phyloP scores from a whole-genome alignment of 2,797 vertebrate genomes.

The Notoglanidium macrostoma region DNA sequence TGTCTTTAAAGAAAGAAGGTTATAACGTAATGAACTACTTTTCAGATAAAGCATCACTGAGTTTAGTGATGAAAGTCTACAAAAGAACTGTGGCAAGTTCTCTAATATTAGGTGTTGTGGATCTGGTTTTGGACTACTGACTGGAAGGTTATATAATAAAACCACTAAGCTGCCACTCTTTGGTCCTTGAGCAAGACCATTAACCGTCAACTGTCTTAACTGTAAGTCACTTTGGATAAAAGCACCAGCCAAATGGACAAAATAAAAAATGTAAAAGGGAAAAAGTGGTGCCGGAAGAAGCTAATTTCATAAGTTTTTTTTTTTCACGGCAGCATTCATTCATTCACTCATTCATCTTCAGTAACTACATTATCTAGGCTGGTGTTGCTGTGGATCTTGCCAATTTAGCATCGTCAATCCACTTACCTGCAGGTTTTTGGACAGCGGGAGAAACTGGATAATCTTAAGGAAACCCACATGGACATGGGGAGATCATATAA shows the following conservation, averaged over 20 bases:
- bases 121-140: background rate
- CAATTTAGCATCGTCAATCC: background rate
- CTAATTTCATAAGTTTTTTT: background rate
- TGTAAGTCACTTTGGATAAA: background rate
- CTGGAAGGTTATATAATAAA: background rate
- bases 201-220: background rate
- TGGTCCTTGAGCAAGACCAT: background rate
- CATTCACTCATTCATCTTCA: background rate
- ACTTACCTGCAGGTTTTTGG: background rate
- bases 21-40: background rate
- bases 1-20: background rate
- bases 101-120: background rate
- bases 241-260: background rate
- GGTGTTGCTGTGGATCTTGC: background rate
- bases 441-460: background rate
- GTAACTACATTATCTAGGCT: background rate
- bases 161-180: background rate
- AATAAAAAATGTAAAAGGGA: background rate
- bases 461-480: background rate
- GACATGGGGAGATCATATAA: background rate
- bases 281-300: background rate
- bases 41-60: background rate
- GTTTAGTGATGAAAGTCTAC: background rate
- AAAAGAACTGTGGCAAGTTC: background rate
- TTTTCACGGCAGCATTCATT: background rate